Conservation (phyloP, 1,140 invertebrate species). For the Drosophila murphyi region DNA sequence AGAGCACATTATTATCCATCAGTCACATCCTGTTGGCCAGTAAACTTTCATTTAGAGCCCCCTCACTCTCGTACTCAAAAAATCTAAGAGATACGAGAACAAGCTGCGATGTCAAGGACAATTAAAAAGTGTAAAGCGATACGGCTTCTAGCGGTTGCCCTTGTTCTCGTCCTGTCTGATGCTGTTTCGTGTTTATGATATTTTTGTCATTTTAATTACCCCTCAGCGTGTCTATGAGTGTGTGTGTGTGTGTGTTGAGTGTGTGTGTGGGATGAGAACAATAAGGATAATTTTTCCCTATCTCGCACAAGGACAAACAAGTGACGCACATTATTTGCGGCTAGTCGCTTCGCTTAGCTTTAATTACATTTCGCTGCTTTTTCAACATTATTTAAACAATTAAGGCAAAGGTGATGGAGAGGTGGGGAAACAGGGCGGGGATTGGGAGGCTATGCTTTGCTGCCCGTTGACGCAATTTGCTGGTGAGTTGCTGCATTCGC, state of each 20-base stretch:
- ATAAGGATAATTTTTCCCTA: conserved; percentile 40
- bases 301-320: conserved; percentile 44
- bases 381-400: conserved; percentile 75
- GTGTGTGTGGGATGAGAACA: conserved; percentile 28
- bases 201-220: conserved; percentile 77
- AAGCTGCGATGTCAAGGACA: conserved; percentile 62
- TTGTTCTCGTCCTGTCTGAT: conserved; percentile 23
- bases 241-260: conserved; percentile 24
- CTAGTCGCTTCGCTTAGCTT: conserved; percentile 39
- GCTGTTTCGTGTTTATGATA: conserved; percentile 45
- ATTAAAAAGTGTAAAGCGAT: conserved; percentile 74
- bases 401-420: conserved; percentile 10
- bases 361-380: conserved; percentile 65
- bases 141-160: conserved; percentile 31
- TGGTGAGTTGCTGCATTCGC: conserved; percentile 58
- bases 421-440: neutral
- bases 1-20: conserved; percentile 25
- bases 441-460: neutral
- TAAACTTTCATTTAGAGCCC: conserved; percentile 16
- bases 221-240: conserved; percentile 30
- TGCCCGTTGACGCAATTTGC: conserved; percentile 1
- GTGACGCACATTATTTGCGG: conserved; percentile 62
- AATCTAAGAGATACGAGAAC: conserved; percentile 44
- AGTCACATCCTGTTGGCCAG: conserved; percentile 26
- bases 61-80: neutral